These are phyloP conservation scores for Drosophila buzzatii DNA, from an alignment of 2,888 invertebrate genomes.

Conservation along the genomic window DNA sequence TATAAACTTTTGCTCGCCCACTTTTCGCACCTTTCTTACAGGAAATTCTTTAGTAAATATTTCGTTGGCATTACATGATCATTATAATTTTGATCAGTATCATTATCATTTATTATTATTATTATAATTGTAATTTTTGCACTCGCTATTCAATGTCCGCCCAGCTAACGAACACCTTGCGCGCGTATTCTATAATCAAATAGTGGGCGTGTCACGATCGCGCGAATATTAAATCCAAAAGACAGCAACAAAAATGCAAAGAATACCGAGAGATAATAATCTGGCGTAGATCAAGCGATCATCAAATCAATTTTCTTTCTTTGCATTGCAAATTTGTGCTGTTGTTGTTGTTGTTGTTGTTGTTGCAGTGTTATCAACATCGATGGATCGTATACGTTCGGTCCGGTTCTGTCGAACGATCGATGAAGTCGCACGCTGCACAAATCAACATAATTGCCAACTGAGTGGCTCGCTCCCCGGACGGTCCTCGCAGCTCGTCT, in stretches of 20 bases:
- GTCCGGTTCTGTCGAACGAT: slow-evolving; percentile 39
- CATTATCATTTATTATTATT: slow-evolving; percentile 11
- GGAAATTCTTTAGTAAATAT: slow-evolving; percentile 24
- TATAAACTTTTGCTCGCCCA: slow-evolving; percentile 2
- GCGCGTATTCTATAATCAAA: slow-evolving; percentile 53
- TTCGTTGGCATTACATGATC: slow-evolving; percentile 24
- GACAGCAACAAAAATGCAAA: neutral
- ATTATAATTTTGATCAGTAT: slow-evolving; percentile 16
- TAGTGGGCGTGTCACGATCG: slow-evolving; percentile 69
- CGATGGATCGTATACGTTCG: slow-evolving; percentile 16
- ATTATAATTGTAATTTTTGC: neutral
- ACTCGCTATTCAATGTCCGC: slow-evolving; percentile 36
- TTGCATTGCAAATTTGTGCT: slow-evolving; percentile 75
- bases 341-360: slow-evolving; percentile 8
- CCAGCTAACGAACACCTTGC: slow-evolving; percentile 59
- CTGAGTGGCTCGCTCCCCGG: slow-evolving; percentile 8
- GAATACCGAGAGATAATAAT: slow-evolving; percentile 29
- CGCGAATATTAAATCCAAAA: slow-evolving; percentile 24
- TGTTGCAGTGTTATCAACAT: slow-evolving; percentile 55
- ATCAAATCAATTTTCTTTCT: slow-evolving; percentile 79
- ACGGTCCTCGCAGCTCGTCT: slow-evolving; percentile 29
- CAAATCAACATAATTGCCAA: slow-evolving; percentile 79
- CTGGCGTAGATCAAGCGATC: slow-evolving; percentile 58
- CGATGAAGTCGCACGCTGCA: slow-evolving; percentile 64
- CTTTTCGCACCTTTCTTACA: slow-evolving; percentile 41